Conservation (phyloP, 2,888 invertebrate species). For the Lottia scabra region DNA sequence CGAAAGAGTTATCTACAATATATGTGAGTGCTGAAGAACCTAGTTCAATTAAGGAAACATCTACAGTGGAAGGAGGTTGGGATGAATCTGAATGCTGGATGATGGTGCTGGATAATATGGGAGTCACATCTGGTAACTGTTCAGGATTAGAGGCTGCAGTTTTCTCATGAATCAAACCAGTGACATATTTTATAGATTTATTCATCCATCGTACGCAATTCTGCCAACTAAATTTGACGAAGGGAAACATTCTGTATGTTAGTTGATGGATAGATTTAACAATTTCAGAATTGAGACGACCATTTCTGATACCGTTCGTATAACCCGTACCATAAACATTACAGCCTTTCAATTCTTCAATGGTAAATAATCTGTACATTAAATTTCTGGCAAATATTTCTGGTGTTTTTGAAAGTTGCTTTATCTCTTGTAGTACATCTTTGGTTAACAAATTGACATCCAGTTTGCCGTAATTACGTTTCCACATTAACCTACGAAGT, state of each 20-base stretch:
- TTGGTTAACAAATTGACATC: not conserved
- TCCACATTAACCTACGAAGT: not conserved
- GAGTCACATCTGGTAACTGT: too few species aligned
- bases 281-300: not conserved
- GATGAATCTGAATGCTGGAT: too few species aligned
- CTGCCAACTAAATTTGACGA: not conserved
- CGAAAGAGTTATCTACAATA: too few species aligned
- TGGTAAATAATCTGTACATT: not conserved
- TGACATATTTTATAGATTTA: not conserved
- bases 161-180: too few species aligned
- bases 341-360: not conserved
- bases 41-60: too few species aligned
- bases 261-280: not conserved
- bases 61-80: too few species aligned
- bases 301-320: not conserved
- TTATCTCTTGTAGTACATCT: not conserved
- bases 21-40: too few species aligned
- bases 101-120: too few species aligned
- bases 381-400: not conserved
- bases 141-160: too few species aligned
- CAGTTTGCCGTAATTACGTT: not conserved
- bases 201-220: not conserved
- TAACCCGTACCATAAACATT: not conserved
- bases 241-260: not conserved
- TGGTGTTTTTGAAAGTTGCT: not conserved